Evolutionary conservation across 2,113 vertebrate species (phyloP).

Genomic region (Amblyornis subalaris): DNA sequence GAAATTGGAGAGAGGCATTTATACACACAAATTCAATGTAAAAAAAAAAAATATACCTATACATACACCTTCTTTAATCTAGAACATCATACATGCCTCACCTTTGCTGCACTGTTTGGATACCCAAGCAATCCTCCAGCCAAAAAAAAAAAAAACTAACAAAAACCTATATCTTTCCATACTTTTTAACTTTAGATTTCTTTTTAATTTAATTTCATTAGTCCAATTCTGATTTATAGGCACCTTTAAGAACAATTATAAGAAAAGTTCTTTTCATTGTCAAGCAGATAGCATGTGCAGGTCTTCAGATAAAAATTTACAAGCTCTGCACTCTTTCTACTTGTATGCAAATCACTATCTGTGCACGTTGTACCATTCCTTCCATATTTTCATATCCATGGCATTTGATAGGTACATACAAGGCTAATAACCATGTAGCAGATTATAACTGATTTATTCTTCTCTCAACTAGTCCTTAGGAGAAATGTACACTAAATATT

Average conservation of each 20-base stretch:
- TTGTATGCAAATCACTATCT: neutral
- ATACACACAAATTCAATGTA: neutral
- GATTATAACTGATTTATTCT: neutral
- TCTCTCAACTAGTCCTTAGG: neutral
- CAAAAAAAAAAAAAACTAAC: neutral
- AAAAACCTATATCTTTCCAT: neutral
- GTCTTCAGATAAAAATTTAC: neutral
- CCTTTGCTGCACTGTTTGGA: neutral
- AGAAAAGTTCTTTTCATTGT: neutral
- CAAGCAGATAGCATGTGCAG: neutral
- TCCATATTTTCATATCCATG: neutral
- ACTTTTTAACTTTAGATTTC: neutral
- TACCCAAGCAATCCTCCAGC: neutral
- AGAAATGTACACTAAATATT: neutral
- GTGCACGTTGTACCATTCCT: neutral
- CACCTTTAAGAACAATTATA: neutral
- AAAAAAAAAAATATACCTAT: neutral
- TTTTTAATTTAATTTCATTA: neutral
- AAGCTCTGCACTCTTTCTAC: neutral
- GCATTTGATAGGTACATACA: neutral
- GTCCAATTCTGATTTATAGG: neutral
- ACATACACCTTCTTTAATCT: neutral
- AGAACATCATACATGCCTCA: neutral
- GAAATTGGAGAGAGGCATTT: neutral
- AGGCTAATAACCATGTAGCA: neutral